phyloP scores from a whole-genome alignment of 1,140 invertebrate genomes.

The Hermatobates lingyangjiaoensis region DNA sequence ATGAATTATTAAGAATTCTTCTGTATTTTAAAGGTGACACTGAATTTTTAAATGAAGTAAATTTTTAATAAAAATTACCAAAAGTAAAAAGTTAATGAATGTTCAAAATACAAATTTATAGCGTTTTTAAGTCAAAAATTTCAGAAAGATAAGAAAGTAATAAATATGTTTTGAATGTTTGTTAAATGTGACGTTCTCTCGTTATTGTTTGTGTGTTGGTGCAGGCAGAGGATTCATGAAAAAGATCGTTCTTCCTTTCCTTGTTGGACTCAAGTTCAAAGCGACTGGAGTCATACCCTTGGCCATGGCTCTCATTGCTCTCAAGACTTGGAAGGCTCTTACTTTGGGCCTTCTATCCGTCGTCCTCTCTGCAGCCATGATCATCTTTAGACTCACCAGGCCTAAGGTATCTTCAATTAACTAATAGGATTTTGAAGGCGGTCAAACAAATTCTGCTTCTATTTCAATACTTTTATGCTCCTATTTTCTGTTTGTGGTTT shows the following conservation, averaged over 20 bases:
- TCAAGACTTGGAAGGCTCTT: constrained; percentile 73
- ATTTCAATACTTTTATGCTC: too few relatives aligned
- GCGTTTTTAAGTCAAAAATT: neutral
- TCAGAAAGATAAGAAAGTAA: neutral
- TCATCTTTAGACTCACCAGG: constrained; percentile 68
- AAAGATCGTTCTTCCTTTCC: constrained; percentile 63
- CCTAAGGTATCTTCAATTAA: too few relatives aligned
- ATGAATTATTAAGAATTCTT: too few relatives aligned
- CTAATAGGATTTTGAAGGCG: too few relatives aligned
- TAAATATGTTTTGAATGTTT: constrained; percentile 18
- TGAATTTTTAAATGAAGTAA: too few relatives aligned
- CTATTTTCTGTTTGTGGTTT: too few relatives aligned
- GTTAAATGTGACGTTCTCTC: neutral
- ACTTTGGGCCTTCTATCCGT: constrained; percentile 65
- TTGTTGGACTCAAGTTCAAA: constrained; percentile 66
- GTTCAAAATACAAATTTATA: neutral
- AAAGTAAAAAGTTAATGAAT: neutral
- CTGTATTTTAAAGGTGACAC: too few relatives aligned
- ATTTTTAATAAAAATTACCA: neutral
- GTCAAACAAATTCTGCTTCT: too few relatives aligned
- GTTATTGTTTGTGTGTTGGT: constrained; percentile 14
- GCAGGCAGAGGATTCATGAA: constrained; percentile 58
- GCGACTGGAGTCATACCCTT: constrained; percentile 58
- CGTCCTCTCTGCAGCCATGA: constrained; percentile 42
- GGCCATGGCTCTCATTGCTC: constrained; percentile 55